Conservation (phyloP, 2,113 vertebrate species). For the Rostratula benghalensis region DNA sequence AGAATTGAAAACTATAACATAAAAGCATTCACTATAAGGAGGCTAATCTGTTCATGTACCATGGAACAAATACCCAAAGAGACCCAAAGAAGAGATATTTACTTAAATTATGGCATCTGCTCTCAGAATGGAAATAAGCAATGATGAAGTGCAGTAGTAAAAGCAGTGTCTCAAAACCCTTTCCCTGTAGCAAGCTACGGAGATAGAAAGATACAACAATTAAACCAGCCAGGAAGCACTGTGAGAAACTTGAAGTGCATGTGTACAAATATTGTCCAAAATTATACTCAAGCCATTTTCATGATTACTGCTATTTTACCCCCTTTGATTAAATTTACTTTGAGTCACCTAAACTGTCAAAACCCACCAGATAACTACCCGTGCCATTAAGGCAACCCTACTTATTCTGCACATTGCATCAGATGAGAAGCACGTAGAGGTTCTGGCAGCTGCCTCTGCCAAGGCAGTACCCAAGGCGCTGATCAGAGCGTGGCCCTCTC, state of each 20-base stretch:
- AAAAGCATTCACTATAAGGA: background rate
- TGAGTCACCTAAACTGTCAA: background rate
- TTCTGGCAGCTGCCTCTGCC: background rate
- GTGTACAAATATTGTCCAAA: background rate
- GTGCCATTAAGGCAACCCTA: background rate
- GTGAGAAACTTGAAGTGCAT: background rate
- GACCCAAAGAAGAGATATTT: background rate
- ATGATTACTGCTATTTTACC: background rate
- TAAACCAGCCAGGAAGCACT: background rate
- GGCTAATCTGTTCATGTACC: background rate
- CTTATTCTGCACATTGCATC: background rate
- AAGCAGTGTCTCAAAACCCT: background rate
- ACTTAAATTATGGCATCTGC: background rate
- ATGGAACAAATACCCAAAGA: background rate
- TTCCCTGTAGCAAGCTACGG: background rate
- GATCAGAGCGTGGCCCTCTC: background rate
- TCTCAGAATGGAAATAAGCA: background rate
- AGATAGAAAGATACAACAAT: background rate
- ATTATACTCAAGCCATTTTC: background rate
- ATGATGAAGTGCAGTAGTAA: background rate
- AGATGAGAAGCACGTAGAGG: accelerated
- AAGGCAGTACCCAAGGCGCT: background rate
- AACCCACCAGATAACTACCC: background rate
- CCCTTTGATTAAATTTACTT: background rate
- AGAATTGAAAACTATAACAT: background rate